These are phyloP conservation scores for Protonemura montana DNA, from an alignment of 2,888 invertebrate species.

Conservation along the genomic window DNA sequence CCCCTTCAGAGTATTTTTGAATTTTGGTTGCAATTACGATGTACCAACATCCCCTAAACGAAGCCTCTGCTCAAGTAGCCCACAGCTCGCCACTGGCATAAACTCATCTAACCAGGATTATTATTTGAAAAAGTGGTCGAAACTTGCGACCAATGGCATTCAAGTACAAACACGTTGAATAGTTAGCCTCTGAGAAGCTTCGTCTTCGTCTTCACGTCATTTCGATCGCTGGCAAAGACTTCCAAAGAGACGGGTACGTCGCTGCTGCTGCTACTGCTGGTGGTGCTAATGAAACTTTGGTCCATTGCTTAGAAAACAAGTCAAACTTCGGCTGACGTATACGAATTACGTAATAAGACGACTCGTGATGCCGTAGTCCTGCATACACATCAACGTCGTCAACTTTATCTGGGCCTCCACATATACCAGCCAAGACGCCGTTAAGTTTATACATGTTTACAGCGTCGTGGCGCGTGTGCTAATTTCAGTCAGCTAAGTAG, in stretches of 20 bases:
- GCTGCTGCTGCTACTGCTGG: neutral
- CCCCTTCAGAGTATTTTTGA: no score
- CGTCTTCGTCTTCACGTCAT: neutral
- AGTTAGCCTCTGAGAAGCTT: neutral
- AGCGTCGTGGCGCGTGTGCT: neutral
- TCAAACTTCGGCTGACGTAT: neutral
- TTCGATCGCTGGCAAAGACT: neutral
- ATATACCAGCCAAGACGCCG: neutral
- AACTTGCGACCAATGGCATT: neutral
- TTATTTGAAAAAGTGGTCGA: neutral
- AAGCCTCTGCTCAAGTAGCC: no score
- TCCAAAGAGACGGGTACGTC: neutral
- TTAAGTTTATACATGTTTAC: neutral
- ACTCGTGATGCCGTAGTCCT: neutral
- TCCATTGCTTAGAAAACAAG: constrained; percentile 9
- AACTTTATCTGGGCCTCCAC: neutral
- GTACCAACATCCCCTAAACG: no score
- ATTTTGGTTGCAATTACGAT: no score
- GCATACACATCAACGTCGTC: neutral
- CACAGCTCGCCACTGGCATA: neutral
- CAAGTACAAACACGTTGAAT: neutral
- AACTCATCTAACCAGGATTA: neutral
- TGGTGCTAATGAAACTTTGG: neutral
- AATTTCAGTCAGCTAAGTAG: neutral
- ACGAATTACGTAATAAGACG: neutral